Evolutionary conservation across 2,888 invertebrate genomes (phyloP).

Genomic region (Noctua janthina): DNA sequence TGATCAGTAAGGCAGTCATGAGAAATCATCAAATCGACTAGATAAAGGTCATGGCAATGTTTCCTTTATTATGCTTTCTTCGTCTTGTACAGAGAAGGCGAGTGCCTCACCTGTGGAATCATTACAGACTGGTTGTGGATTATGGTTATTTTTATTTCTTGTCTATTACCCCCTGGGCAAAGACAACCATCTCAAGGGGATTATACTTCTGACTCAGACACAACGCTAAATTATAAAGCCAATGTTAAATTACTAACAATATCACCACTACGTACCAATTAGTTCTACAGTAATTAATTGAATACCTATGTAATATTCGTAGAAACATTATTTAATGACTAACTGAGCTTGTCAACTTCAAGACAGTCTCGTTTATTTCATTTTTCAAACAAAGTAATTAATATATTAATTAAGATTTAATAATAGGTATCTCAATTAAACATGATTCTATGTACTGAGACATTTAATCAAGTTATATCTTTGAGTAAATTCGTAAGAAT

Average conservation of each 20-base stretch:
- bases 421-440: slow-evolving; percentile 33
- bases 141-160: background rate
- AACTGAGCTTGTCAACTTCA: slow-evolving; percentile 9
- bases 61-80: background rate
- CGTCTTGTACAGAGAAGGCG: background rate
- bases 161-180: background rate
- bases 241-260: slow-evolving; percentile 17
- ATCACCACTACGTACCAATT: slow-evolving; percentile 8
- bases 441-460: slow-evolving; percentile 21
- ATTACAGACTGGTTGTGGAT: background rate
- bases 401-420: slow-evolving; percentile 42
- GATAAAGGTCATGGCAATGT: background rate
- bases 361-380: background rate
- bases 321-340: slow-evolving; percentile 21
- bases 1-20: no score
- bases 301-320: background rate
- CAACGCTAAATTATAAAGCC: background rate
- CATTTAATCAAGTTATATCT: slow-evolving; percentile 41
- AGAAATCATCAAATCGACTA: background rate
- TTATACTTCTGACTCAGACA: background rate
- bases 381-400: slow-evolving; percentile 46
- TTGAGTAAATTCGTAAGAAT: slow-evolving; percentile 17
- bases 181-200: background rate
- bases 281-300: slow-evolving; percentile 13
- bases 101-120: no score